These are phyloP conservation scores for Pogonomyrmex barbatus DNA, from an alignment of 1,140 invertebrate species.

Conservation along the genomic window DNA sequence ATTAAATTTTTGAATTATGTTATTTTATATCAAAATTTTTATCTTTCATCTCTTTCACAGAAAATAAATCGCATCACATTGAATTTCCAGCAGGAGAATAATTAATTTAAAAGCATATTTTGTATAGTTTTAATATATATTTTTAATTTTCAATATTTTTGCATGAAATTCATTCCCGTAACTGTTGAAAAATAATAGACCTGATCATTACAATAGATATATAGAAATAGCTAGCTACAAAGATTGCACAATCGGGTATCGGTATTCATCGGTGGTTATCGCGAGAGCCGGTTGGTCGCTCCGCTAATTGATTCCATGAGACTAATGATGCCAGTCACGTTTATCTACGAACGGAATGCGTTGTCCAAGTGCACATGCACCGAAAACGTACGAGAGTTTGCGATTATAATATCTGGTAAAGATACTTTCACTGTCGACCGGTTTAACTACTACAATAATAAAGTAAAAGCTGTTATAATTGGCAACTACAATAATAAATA, in stretches of 20 bases:
- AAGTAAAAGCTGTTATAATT: neutral
- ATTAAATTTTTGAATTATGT: neutral
- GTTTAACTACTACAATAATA: neutral
- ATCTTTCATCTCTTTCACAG: neutral
- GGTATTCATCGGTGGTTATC: constrained; percentile 65
- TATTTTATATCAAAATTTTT: constrained; percentile 8
- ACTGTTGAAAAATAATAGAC: constrained; percentile 42
- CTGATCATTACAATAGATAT: neutral
- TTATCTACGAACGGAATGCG: constrained; percentile 53
- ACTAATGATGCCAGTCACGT: constrained; percentile 60
- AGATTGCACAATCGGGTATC: constrained; percentile 65
- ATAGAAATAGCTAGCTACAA: neutral
- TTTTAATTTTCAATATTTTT: neutral
- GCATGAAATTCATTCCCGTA: neutral
- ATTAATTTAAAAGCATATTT: neutral
- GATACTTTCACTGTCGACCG: constrained; percentile 31
- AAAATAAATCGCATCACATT: neutral
- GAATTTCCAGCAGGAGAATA: too few species aligned
- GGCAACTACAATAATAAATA: neutral
- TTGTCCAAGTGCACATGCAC: constrained; percentile 30
- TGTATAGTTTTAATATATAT: neutral
- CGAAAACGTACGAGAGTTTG: neutral
- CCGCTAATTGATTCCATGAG: constrained; percentile 66
- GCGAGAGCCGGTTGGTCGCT: neutral
- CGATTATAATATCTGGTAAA: neutral